phyloP scores from a whole-genome alignment of 2,113 vertebrate genomes.

The Cisticola juncidis region DNA sequence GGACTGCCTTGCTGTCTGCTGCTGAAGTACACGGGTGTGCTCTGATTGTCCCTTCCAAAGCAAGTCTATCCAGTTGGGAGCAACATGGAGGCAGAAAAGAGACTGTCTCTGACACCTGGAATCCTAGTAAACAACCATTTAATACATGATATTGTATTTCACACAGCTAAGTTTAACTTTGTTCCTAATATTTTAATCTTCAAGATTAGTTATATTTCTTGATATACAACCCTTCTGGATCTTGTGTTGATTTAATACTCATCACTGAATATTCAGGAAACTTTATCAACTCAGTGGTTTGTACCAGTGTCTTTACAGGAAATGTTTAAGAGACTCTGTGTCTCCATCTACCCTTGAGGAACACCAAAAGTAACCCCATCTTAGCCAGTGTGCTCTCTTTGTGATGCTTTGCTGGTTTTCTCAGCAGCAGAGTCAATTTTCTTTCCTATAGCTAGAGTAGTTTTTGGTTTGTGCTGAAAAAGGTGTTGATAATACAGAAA shows the following conservation, averaged over 20 bases:
- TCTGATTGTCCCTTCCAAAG: background rate
- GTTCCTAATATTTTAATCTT: background rate
- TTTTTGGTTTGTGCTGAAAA: background rate
- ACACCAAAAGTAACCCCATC: background rate
- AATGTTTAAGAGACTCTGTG: background rate
- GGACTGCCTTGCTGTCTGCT: background rate
- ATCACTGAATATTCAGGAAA: background rate
- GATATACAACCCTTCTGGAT: background rate
- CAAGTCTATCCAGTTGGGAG: background rate
- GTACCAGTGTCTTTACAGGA: background rate
- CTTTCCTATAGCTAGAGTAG: background rate
- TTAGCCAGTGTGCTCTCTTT: background rate
- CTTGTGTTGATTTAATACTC: background rate
- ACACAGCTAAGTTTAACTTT: background rate
- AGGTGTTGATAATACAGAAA: background rate
- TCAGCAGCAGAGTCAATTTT: background rate
- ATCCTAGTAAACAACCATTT: background rate
- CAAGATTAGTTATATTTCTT: background rate
- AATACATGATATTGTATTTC: rapidly evolving
- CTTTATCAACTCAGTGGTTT: background rate
- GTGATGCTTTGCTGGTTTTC: background rate
- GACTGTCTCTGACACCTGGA: background rate
- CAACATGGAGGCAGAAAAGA: background rate
- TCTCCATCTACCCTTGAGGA: background rate
- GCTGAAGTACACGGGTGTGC: background rate